A percentile compares a stretch with the other conserved stretches of the same genome.
Conservation (phyloP, 2,888 invertebrate genomes). For the Cryptocephalus primarius region DNA sequence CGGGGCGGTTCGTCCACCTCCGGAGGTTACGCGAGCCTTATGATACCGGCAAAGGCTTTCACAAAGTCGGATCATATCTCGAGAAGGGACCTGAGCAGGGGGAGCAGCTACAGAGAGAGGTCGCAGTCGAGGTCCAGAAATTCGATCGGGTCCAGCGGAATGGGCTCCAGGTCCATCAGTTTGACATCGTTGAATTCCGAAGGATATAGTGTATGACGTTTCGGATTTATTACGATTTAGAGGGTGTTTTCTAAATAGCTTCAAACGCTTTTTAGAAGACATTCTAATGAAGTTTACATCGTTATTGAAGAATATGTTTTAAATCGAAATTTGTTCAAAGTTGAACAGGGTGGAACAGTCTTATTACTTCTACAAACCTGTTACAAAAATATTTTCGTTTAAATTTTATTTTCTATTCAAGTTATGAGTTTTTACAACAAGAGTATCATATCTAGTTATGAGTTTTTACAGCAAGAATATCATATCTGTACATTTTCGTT, state of each 20-base stretch:
- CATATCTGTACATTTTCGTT: no score
- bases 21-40: slow-evolving; percentile 54
- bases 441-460: no score
- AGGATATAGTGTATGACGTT: slow-evolving; percentile 64
- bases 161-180: slow-evolving; percentile 49
- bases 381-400: no score
- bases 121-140: slow-evolving; percentile 31
- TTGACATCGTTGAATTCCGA: slow-evolving; percentile 65
- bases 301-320: no score
- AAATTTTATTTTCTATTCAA: no score
- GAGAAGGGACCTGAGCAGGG: slow-evolving; percentile 24
- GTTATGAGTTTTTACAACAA: no score
- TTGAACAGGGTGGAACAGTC: no score
- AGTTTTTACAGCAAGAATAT: no score
- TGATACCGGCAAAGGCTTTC: slow-evolving; percentile 48
- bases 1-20: slow-evolving; percentile 39
- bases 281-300: no score
- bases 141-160: slow-evolving; percentile 24
- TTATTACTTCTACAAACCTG: no score
- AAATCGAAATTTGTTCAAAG: no score
- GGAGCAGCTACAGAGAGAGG: slow-evolving; percentile 26
- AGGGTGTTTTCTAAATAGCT: slow-evolving; percentile 2
- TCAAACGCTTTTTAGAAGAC: no score
- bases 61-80: slow-evolving; percentile 37
- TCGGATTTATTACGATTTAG: background rate